Percentiles rank a stretch among this genome's conserved stretches.
phyloP scores from a whole-genome alignment of 2,888 invertebrate genomes.

The Acanthosepion esculentum region DNA sequence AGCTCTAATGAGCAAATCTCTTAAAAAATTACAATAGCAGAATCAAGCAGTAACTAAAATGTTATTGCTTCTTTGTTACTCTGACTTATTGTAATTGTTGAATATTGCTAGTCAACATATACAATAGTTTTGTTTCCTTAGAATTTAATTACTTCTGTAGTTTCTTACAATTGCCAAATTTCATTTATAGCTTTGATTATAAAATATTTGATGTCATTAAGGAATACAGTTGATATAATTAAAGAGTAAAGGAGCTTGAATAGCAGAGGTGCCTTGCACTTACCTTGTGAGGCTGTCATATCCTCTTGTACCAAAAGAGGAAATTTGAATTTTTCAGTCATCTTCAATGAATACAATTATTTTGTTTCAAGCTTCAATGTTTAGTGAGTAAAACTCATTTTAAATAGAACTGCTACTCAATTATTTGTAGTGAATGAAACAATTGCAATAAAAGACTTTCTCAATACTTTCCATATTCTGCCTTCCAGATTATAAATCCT shows the following conservation, averaged over 20 bases:
- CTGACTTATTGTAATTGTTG: neutral
- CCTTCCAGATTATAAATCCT: slow-evolving; percentile 87
- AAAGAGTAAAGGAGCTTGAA: neutral
- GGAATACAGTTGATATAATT: neutral
- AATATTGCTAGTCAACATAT: neutral
- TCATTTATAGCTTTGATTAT: neutral
- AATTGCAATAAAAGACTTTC: neutral
- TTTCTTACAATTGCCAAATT: neutral
- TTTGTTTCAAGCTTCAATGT: neutral
- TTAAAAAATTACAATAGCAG: neutral
- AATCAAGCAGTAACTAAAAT: neutral
- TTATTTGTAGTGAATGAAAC: neutral
- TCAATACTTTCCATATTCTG: slow-evolving; percentile 51
- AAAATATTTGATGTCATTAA: neutral
- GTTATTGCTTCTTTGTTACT: neutral
- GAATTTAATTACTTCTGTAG: neutral
- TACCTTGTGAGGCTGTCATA: neutral
- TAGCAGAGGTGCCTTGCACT: neutral
- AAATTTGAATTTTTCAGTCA: too few relatives aligned
- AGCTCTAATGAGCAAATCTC: neutral
- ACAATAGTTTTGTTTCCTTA: neutral
- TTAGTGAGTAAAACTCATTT: neutral
- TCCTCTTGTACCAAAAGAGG: neutral
- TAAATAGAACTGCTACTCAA: neutral
- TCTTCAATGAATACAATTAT: neutral